Evolutionary conservation across 2,113 vertebrate genomes (phyloP).

Genomic region (Protobothrops flavoviridis): DNA sequence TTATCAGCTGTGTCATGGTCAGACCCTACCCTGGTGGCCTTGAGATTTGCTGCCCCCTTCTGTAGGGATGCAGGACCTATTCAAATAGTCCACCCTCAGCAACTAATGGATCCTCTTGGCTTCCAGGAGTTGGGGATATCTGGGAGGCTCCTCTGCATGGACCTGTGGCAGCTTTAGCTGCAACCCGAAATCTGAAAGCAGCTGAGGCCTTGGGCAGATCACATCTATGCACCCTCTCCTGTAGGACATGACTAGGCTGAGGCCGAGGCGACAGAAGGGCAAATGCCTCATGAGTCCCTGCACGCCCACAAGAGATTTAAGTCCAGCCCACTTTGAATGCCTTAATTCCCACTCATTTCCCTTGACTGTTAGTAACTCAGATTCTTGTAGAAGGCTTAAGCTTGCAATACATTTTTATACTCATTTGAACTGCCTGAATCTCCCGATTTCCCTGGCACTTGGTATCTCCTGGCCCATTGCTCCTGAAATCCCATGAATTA

Average conservation of each 20-base stretch:
- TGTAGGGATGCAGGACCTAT: not conserved
- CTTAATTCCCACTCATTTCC: not conserved
- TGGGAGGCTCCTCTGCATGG: not conserved
- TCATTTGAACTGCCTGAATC: not conserved
- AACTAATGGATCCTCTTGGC: not conserved
- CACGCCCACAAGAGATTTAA: not conserved
- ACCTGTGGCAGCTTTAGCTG: not conserved
- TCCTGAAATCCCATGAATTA: not conserved
- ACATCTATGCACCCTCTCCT: too few relatives aligned
- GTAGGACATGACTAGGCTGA: too few relatives aligned
- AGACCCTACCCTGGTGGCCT: not conserved
- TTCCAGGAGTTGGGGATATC: not conserved
- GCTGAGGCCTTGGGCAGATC: too few relatives aligned
- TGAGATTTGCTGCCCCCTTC: not conserved
- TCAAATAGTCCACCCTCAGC: not conserved
- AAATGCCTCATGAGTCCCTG: too few relatives aligned
- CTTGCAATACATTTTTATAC: not conserved
- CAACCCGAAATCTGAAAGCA: too few relatives aligned
- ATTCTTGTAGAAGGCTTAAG: not conserved
- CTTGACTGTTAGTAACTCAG: not conserved
- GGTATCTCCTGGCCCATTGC: not conserved
- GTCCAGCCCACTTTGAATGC: not conserved
- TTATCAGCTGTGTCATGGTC: not conserved
- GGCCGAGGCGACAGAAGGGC: too few relatives aligned
- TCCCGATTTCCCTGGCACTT: not conserved